Conservation (phyloP, 2,888 invertebrate species). For the Tenthredo distinguenda region DNA sequence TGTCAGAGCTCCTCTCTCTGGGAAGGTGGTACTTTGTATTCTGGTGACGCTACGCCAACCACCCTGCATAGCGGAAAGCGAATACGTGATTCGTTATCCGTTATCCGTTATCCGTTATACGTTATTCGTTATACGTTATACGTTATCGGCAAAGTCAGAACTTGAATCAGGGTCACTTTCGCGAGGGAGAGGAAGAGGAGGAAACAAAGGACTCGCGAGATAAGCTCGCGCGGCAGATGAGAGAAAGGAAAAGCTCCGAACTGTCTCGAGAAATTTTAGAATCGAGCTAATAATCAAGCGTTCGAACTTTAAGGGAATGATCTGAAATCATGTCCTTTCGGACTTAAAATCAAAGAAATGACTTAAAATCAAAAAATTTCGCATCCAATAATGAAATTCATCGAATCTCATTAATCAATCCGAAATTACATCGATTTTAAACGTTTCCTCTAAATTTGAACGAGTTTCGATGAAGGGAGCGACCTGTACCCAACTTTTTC, state of each 20-base stretch:
- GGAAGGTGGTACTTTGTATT: constrained; percentile 46
- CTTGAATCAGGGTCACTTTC: constrained; percentile 14
- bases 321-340: too few relatives aligned
- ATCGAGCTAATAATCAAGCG: too few relatives aligned
- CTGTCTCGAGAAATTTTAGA: not conserved
- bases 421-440: too few relatives aligned
- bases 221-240: not conserved
- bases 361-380: too few relatives aligned
- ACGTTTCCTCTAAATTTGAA: too few relatives aligned
- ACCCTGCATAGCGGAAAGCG: constrained; percentile 60
- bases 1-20: constrained; percentile 35
- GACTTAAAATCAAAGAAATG: too few relatives aligned
- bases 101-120: constrained; percentile 33
- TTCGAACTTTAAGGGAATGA: too few relatives aligned
- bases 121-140: not conserved
- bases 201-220: not conserved
- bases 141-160: constrained; percentile 1
- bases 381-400: too few relatives aligned
- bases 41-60: constrained; percentile 46
- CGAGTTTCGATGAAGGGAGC: too few relatives aligned
- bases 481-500: too few relatives aligned
- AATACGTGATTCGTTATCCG: constrained; percentile 65
- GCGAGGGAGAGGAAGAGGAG: not conserved
- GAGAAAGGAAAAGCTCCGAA: not conserved
- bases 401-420: too few relatives aligned